phyloP scores from a whole-genome alignment of 2,888 invertebrate genomes.

The Plutella xylostella region DNA sequence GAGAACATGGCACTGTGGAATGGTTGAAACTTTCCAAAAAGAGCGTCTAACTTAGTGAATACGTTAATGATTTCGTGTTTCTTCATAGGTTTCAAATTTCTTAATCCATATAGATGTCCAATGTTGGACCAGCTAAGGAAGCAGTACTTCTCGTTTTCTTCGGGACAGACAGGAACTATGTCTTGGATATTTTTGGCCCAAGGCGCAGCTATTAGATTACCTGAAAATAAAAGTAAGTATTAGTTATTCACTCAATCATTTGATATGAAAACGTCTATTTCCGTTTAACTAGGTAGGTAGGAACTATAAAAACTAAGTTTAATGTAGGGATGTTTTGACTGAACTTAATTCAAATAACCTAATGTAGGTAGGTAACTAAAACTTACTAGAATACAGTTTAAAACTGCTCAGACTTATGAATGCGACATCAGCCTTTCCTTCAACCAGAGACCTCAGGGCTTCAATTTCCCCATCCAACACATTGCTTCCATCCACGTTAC shows the following conservation, averaged over 20 bases:
- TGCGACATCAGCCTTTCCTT: conserved; percentile 80
- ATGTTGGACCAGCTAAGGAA: conserved; percentile 76
- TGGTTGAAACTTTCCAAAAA: conserved; percentile 74
- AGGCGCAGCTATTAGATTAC: conserved; percentile 45
- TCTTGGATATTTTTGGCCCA: conserved; percentile 42
- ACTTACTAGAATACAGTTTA: conserved; percentile 71
- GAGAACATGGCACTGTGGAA: conserved; percentile 74
- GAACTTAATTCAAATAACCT: not conserved
- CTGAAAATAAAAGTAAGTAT: conserved; percentile 22
- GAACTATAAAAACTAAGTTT: not conserved
- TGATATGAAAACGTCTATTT: not conserved
- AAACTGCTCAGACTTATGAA: conserved; percentile 76
- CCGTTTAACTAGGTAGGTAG: not conserved
- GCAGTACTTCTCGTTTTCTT: conserved; percentile 61
- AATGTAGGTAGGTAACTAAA: conserved; percentile 6
- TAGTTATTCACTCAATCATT: not conserved
- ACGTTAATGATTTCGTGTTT: conserved; percentile 78
- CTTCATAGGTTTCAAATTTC: conserved; percentile 65
- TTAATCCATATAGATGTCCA: conserved; percentile 75
- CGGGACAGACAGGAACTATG: conserved; percentile 71
- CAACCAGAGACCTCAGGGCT: conserved; percentile 75
- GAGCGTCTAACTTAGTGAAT: conserved; percentile 75
- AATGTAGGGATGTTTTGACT: not conserved
- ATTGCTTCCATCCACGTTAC: conserved; percentile 34
- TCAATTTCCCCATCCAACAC: conserved; percentile 68